Evolutionary conservation across 2,113 vertebrate genomes (phyloP).

Genomic region (Misgurnus mizolepis): DNA sequence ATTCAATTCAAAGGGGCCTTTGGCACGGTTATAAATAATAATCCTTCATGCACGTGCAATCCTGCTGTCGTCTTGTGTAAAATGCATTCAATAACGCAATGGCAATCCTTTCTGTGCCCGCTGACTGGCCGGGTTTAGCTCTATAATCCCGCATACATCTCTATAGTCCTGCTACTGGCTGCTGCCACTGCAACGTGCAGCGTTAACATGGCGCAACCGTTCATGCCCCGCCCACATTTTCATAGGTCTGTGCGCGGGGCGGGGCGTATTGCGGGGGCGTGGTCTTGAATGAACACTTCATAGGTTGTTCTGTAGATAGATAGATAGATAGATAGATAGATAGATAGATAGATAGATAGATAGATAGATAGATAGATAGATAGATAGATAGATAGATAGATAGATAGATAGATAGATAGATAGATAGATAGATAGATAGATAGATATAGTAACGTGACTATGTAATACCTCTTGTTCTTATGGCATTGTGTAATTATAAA

Average conservation of each 20-base stretch:
- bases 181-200: constrained; percentile 45
- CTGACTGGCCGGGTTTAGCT: constrained; percentile 24
- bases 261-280: background rate
- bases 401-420: constrained; percentile 4
- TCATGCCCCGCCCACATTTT: constrained; percentile 45
- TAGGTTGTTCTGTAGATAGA: background rate
- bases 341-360: constrained; percentile 10
- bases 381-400: background rate
- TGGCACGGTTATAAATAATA: constrained; percentile 16
- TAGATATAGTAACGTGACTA: too few relatives aligned
- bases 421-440: background rate
- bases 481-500: too few relatives aligned
- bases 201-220: constrained; percentile 56
- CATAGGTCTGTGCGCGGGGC: constrained; percentile 37
- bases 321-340: background rate
- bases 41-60: background rate
- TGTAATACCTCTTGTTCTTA: too few relatives aligned
- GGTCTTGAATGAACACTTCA: background rate
- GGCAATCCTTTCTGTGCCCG: constrained; percentile 18
- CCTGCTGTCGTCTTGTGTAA: background rate
- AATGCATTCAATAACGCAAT: background rate
- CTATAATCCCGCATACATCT: constrained; percentile 39
- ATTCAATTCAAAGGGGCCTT: constrained; percentile 23
- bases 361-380: background rate
- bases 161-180: background rate